Conservation (phyloP, 2,888 invertebrate species). For the Chrysomela aeneicollis region DNA sequence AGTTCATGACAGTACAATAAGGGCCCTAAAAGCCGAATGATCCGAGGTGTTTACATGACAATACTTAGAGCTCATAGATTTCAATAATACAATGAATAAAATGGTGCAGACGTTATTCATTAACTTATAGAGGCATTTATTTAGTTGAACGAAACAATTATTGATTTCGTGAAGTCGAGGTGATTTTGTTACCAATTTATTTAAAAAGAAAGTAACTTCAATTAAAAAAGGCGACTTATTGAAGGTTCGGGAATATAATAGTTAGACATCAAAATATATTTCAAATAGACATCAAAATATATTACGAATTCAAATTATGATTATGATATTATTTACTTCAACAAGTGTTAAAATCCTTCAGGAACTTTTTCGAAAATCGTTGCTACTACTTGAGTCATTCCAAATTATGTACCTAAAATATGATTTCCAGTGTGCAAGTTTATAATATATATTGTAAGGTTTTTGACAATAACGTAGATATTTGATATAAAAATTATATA, state of each 20-base stretch:
- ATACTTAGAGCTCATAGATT: conserved; percentile 61
- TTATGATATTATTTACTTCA: no score
- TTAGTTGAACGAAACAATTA: conserved; percentile 44
- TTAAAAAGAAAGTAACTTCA: conserved; percentile 36
- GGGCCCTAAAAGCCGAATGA: conserved; percentile 52
- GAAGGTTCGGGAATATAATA: no score
- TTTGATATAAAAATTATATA: conserved; percentile 61
- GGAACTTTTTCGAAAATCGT: conserved; percentile 26
- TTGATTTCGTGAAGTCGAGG: conserved; percentile 51
- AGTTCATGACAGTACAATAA: conserved; percentile 60
- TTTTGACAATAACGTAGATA: conserved; percentile 63
- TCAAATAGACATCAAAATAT: no score
- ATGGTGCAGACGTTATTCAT: conserved; percentile 61
- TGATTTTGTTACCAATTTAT: conserved; percentile 56
- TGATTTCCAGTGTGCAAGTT: conserved; percentile 59
- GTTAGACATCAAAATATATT: no score
- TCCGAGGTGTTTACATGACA: conserved; percentile 61
- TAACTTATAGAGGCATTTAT: conserved; percentile 60
- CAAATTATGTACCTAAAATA: conserved; percentile 62
- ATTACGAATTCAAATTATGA: no score
- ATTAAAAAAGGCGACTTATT: conserved; percentile 25
- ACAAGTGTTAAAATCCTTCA: no score
- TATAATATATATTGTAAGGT: conserved; percentile 55
- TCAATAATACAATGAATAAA: conserved; percentile 62
- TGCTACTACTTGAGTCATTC: conserved; percentile 54